Evolutionary conservation across 2,113 vertebrate genomes (phyloP).

Genomic region (Arvicanthis niloticus): DNA sequence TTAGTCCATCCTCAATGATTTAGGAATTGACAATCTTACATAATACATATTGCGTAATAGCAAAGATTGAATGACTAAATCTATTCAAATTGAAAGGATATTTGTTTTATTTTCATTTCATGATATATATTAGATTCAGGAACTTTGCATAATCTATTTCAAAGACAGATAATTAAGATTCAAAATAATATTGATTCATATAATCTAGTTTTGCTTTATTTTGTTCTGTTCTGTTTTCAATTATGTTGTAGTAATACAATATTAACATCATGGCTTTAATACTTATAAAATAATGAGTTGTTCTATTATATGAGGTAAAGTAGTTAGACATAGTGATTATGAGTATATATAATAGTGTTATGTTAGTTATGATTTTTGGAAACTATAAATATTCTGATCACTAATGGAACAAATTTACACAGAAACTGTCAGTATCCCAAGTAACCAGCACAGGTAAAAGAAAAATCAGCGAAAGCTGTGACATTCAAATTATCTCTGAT

Average conservation of each 20-base stretch:
- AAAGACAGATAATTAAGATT: background rate
- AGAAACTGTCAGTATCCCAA: background rate
- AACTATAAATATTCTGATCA: background rate
- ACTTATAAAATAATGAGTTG: background rate
- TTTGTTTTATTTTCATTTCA: background rate
- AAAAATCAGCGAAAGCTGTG: no score
- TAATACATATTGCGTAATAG: background rate
- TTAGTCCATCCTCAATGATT: background rate
- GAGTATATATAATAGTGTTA: no score
- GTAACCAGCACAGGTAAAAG: accelerated
- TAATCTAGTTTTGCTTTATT: background rate
- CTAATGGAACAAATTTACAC: background rate
- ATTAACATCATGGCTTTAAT: background rate
- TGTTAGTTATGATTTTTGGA: background rate
- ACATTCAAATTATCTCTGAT: background rate
- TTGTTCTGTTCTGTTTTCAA: background rate
- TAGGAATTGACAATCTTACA: background rate
- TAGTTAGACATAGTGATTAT: background rate
- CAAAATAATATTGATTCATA: background rate
- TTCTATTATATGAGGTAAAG: no score
- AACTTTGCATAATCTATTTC: background rate
- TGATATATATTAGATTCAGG: background rate
- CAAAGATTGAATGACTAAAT: background rate
- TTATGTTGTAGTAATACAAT: background rate
- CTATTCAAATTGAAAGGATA: background rate